Percentiles rank a stretch among this genome's conserved stretches.
Conservation (phyloP, 2,888 invertebrate species). For the Leucophenga maculata region DNA sequence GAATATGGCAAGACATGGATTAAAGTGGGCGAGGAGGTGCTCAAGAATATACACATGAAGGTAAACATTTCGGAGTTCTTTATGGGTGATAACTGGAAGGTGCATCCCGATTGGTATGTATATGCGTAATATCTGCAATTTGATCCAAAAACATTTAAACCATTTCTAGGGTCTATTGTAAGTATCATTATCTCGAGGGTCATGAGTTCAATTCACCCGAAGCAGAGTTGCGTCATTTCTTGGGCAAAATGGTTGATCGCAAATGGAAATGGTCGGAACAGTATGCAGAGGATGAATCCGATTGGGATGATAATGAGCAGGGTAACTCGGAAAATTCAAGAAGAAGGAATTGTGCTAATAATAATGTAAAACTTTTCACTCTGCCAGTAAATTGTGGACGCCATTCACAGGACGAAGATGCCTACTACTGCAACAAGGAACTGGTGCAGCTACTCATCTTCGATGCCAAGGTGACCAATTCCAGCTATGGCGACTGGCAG, state of each 20-base stretch:
- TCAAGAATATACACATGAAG: conserved; percentile 78
- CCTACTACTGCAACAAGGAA: conserved; percentile 88
- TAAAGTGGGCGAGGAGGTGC: conserved; percentile 84
- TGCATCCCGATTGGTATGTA: conserved; percentile 87
- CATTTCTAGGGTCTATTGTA: conserved; percentile 83
- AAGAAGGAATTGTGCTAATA: neutral
- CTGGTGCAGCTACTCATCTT: conserved; percentile 88
- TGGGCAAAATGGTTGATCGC: conserved; percentile 77
- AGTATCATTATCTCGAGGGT: conserved; percentile 86
- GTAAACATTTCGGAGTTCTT: conserved; percentile 83
- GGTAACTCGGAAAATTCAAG: conserved; percentile 50
- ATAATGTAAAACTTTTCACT: neutral
- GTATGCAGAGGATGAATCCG: conserved; percentile 72
- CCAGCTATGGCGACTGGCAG: conserved; percentile 76
- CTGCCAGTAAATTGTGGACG: conserved; percentile 78
- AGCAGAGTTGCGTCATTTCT: conserved; percentile 82
- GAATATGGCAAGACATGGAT: conserved; percentile 78
- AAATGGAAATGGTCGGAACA: conserved; percentile 79
- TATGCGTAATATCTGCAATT: too few species aligned
- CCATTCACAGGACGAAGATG: conserved; percentile 78
- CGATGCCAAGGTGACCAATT: conserved; percentile 83
- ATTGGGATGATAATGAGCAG: conserved; percentile 59
- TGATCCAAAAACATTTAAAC: neutral
- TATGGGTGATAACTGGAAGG: conserved; percentile 81
- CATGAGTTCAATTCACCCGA: conserved; percentile 84